Evolutionary conservation across 2,888 invertebrate genomes (phyloP).

Genomic region (Nowickia ferox): DNA sequence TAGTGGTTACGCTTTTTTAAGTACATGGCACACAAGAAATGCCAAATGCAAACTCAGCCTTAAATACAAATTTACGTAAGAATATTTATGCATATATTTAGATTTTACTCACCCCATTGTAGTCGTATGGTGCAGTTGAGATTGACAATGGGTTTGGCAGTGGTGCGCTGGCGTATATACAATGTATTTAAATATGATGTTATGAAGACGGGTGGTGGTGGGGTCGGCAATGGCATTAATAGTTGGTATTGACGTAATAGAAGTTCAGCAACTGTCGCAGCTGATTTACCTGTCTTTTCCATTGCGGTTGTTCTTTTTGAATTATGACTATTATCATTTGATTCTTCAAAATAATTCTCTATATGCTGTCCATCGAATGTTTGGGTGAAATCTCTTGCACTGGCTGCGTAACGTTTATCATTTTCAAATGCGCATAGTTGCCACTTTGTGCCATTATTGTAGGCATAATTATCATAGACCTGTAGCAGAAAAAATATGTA

Average conservation of each 20-base stretch:
- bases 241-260: slow-evolving; percentile 74
- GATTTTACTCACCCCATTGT: slow-evolving; percentile 84
- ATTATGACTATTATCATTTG: slow-evolving; percentile 39
- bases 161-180: slow-evolving; percentile 85
- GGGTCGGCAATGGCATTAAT: slow-evolving; percentile 46
- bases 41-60: too few relatives aligned
- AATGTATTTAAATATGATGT: slow-evolving; percentile 88
- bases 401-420: slow-evolving; percentile 68
- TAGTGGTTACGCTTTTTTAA: too few relatives aligned
- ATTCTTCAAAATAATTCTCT: slow-evolving; percentile 35
- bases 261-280: slow-evolving; percentile 59
- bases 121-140: slow-evolving; percentile 87
- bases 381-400: slow-evolving; percentile 47
- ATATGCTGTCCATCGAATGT: slow-evolving; percentile 35
- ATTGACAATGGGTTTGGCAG: slow-evolving; percentile 83
- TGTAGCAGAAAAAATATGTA: slow-evolving; percentile 73
- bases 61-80: too few relatives aligned
- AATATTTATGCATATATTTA: not conserved
- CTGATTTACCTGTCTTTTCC: slow-evolving; percentile 52
- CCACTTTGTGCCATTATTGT: slow-evolving; percentile 89
- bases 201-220: slow-evolving; percentile 85
- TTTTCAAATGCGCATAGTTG: slow-evolving; percentile 84
- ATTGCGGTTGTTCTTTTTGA: slow-evolving; percentile 7
- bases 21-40: too few relatives aligned
- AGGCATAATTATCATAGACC: slow-evolving; percentile 88